A percentile compares a stretch with the other conserved stretches of the same genome.
Conservation (phyloP, 2,113 vertebrate genomes). For the Symphodus melops region DNA sequence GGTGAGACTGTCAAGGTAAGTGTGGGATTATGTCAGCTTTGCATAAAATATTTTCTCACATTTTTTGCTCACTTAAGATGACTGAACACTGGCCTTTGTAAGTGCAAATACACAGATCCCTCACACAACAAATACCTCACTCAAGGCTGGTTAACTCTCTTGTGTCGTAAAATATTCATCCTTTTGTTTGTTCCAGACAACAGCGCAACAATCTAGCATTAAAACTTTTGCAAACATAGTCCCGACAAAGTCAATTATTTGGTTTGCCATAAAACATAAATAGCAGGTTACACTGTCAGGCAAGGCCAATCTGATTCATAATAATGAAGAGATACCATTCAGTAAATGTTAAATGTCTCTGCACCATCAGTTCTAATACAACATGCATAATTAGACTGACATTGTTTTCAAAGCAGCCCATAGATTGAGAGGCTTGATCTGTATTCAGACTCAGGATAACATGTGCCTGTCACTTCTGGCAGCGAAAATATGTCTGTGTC, state of each 20-base stretch:
- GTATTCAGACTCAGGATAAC: constrained; percentile 63
- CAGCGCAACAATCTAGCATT: constrained; percentile 2
- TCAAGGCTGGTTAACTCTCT: constrained; percentile 19
- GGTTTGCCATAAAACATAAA: constrained; percentile 21
- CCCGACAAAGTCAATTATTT: constrained; percentile 26
- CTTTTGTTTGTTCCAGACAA: constrained; percentile 31
- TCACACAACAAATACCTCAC: constrained; percentile 21
- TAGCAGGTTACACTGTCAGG: constrained; percentile 49
- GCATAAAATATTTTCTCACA: constrained; percentile 19
- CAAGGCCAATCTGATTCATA: constrained; percentile 43
- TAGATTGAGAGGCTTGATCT: constrained; percentile 62
- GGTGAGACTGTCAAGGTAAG: constrained; percentile 30
- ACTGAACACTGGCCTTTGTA: neutral
- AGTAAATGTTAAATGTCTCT: constrained; percentile 62
- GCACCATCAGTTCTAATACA: constrained; percentile 53
- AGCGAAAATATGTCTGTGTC: constrained; percentile 66
- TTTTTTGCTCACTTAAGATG: constrained; percentile 12
- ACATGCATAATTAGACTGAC: constrained; percentile 63
- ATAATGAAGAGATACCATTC: constrained; percentile 65
- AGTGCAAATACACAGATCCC: neutral
- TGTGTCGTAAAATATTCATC: constrained; percentile 31
- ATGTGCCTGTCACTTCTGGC: constrained; percentile 65
- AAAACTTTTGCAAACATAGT: constrained; percentile 35
- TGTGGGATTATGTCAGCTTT: constrained; percentile 35
- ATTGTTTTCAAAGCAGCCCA: constrained; percentile 62